phyloP scores from a whole-genome alignment of 23 tunicate species.

The Phallusia fumigata region DNA sequence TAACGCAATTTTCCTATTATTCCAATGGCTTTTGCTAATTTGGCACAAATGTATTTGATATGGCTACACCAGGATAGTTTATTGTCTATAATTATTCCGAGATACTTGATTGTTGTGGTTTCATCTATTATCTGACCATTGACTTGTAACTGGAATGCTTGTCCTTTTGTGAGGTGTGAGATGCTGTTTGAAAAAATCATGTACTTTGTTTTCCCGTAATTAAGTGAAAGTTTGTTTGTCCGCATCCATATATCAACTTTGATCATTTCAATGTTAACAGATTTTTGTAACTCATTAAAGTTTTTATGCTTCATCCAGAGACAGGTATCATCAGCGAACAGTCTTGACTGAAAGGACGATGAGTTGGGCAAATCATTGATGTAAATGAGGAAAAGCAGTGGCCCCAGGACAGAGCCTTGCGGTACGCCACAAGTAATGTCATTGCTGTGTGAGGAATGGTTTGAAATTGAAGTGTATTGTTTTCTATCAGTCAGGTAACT shows the following conservation, averaged over 20 bases:
- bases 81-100: constrained; percentile 8
- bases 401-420: constrained; percentile 6
- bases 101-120: neutral
- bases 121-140: neutral
- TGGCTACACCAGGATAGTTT: constrained; percentile 1
- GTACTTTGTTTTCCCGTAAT: constrained; percentile 9
- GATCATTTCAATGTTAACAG: too few species aligned
- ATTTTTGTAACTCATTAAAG: neutral
- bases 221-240: neutral
- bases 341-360: neutral
- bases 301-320: neutral
- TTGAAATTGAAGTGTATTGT: neutral
- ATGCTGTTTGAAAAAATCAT: constrained; percentile 10
- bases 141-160: constrained; percentile 1
- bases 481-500: constrained; percentile 6
- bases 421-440: constrained; percentile 8
- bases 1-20: neutral
- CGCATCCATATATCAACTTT: neutral
- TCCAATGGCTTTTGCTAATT: constrained; percentile 10
- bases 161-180: neutral
- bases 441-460: neutral
- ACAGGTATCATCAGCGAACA: constrained; percentile 7
- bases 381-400: constrained; percentile 2
- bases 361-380: neutral
- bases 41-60: neutral